phyloP scores from a whole-genome alignment of 2,888 invertebrate species.

The Tigriopus californicus region DNA sequence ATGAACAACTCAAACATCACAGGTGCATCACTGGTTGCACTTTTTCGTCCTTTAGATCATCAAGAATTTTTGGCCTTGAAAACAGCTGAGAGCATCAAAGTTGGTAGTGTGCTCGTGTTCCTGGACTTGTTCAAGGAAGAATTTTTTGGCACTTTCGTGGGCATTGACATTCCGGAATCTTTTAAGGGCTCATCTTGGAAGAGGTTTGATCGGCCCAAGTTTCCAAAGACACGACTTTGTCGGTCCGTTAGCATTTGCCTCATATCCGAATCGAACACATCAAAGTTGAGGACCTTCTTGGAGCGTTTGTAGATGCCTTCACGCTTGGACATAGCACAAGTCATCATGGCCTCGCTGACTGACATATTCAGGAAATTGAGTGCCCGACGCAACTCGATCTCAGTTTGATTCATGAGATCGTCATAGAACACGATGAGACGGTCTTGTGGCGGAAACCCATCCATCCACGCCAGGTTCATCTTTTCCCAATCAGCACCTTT shows the following conservation, averaged over 20 bases:
- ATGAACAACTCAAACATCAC: no score
- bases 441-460: conserved; percentile 41
- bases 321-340: conserved; percentile 39
- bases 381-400: conserved; percentile 38
- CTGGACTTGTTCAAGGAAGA: no score
- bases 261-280: conserved; percentile 49
- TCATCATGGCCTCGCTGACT: conserved; percentile 28
- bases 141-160: no score
- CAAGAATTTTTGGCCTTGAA: no score
- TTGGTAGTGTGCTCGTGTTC: no score
- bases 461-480: conserved; percentile 48
- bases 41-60: no score
- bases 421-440: conserved; percentile 52
- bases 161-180: no score
- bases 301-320: conserved; percentile 54
- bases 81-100: no score
- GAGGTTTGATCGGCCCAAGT: no score
- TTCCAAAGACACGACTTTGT: no score
- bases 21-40: no score
- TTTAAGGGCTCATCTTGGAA: no score
- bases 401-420: conserved; percentile 35
- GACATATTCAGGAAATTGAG: conserved; percentile 26
- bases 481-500: conserved; percentile 47
- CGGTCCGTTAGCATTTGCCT: conserved; percentile 26
- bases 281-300: conserved; percentile 41